A percentile compares a stretch with the other conserved stretches of the same genome.
phyloP scores from a whole-genome alignment of 1,140 invertebrate genomes.

The Eumaeus atala region DNA sequence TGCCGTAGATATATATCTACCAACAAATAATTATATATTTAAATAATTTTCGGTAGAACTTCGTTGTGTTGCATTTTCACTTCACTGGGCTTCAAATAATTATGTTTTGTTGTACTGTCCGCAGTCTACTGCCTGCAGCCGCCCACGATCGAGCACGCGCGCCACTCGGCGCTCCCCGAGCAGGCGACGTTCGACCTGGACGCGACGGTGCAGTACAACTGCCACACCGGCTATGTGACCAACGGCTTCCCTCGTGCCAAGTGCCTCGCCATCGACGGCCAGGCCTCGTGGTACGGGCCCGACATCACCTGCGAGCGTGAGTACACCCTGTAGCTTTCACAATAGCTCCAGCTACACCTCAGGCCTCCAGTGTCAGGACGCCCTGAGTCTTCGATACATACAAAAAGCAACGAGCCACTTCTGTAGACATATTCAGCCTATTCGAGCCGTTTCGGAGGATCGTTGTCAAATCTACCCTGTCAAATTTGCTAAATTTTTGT shows the following conservation, averaged over 20 bases:
- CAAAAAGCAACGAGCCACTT: too few relatives aligned
- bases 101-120: neutral
- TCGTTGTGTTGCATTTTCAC: too few relatives aligned
- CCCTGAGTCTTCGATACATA: too few relatives aligned
- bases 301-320: conserved; percentile 95
- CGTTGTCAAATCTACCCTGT: too few relatives aligned
- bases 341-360: too few relatives aligned
- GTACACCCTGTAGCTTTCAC: conserved; percentile 36
- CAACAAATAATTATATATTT: too few relatives aligned
- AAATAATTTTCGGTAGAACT: too few relatives aligned
- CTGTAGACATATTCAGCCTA: too few relatives aligned
- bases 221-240: conserved; percentile 90
- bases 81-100: neutral
- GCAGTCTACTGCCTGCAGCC: conserved; percentile 91
- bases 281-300: conserved; percentile 93
- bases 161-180: conserved; percentile 87
- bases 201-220: conserved; percentile 92
- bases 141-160: conserved; percentile 89
- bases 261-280: conserved; percentile 91
- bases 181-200: conserved; percentile 89
- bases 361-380: too few relatives aligned
- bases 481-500: too few relatives aligned
- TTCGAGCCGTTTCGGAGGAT: too few relatives aligned
- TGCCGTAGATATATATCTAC: too few relatives aligned
- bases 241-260: conserved; percentile 90